Conservation (phyloP, 2,888 invertebrate species). For the Hololepta plana region DNA sequence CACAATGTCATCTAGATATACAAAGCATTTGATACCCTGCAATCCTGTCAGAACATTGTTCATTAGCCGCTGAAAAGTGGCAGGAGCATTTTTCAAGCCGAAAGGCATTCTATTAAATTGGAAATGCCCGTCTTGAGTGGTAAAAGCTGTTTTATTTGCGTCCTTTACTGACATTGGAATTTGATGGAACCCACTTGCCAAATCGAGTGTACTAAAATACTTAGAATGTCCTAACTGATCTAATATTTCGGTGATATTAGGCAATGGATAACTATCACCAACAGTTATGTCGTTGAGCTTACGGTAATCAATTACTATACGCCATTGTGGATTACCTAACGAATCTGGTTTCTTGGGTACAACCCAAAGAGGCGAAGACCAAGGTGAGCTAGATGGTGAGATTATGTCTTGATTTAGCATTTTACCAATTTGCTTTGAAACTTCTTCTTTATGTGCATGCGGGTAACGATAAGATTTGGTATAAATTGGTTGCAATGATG, state of each 20-base stretch:
- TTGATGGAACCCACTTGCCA: conserved; percentile 22
- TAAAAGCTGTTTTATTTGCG: conserved; percentile 20
- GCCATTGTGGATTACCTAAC: conserved; percentile 14
- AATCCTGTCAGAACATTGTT: conserved; percentile 18
- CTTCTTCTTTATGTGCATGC: conserved; percentile 17
- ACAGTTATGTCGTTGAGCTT: conserved; percentile 21
- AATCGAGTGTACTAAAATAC: conserved; percentile 21
- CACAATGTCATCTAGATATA: conserved; percentile 20
- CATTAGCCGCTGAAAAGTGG: conserved; percentile 22
- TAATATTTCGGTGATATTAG: conserved; percentile 20
- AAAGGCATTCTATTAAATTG: conserved; percentile 21
- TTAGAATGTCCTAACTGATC: conserved; percentile 19
- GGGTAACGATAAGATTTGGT: conserved; percentile 20
- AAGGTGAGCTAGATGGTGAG: conserved; percentile 11
- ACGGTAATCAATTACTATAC: conserved; percentile 21
- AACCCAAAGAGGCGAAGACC: conserved; percentile 14
- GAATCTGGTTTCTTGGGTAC: conserved; percentile 18
- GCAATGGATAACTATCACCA: conserved; percentile 18
- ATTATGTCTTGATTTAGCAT: conserved; percentile 16
- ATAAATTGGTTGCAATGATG: conserved; percentile 14
- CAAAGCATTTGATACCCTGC: conserved; percentile 16
- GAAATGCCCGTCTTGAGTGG: conserved; percentile 17
- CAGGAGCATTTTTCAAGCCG: conserved; percentile 24
- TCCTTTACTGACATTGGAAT: conserved; percentile 15
- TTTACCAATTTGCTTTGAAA: conserved; percentile 15